Evolutionary conservation across 1,140 invertebrate species (phyloP), one percentile per base, ranked within the genome.

Genomic region (Heliconius himera): DNA sequence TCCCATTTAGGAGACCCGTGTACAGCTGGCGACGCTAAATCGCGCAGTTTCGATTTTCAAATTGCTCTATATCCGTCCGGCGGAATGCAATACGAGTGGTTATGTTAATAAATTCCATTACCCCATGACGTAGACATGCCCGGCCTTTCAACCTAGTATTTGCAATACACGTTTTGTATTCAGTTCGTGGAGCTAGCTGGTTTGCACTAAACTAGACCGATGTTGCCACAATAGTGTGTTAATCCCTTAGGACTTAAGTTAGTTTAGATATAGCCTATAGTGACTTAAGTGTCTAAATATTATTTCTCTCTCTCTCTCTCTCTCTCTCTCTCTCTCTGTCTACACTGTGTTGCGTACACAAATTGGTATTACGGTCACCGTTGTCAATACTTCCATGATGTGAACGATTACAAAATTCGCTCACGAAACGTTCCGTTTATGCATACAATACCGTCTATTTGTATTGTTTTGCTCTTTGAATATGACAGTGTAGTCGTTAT

Each of bases 211-310:
- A 84, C 73, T 85, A 76, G 78, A 82, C 77, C 82, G 81, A 83
- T 79, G 81, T 83, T 46, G 73, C 79, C 74, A 82, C 83, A 84
- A 87, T 86, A 86, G 84, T 87, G 86, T 87, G 86, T 81, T 87
- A 86, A 87, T 86, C 81, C 54, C 78, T 83, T 80, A 78, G 60
- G 75, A 74, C 73, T 76, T 77, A 56, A 66, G 8, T n/a, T 8
- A 36, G 33, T 8, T 11, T 29, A 8, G 9, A 16, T 29, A 26
- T 29, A 66, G 41, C 0, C 41, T 5, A 9, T n/a, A 56, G 54
- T 71, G 66, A 76, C 80, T 83, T 79, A 76, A 82, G 83, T 80
- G 82, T 78, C 80, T 79, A 66, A 72, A 72, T n/a, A 71, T 3
- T 41, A 72, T 78, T 84, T 79, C 66, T 82, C 41, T 46, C 41